phyloP scores from a whole-genome alignment of 2,888 invertebrate species.

The Maniola hyperantus region DNA sequence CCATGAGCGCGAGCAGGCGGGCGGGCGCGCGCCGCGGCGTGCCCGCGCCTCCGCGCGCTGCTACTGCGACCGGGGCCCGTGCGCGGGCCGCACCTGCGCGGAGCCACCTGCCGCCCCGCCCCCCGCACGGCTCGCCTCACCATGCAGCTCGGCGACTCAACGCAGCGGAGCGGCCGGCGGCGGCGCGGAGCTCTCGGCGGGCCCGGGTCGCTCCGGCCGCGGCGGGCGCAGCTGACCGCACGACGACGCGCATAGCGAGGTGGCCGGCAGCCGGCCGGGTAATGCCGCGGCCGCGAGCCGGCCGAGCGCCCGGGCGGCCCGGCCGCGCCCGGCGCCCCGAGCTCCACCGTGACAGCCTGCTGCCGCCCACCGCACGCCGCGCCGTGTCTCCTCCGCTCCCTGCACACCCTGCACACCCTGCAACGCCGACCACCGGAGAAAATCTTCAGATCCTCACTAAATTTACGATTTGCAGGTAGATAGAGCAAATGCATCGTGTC shows the following conservation, averaged over 20 bases:
- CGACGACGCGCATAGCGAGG: constrained; percentile 66
- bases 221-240: constrained; percentile 57
- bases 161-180: constrained; percentile 66
- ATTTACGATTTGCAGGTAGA: constrained; percentile 58
- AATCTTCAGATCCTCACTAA: constrained; percentile 71
- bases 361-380: constrained; percentile 48
- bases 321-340: constrained; percentile 71
- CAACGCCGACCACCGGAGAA: constrained; percentile 56
- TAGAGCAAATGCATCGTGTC: constrained; percentile 26
- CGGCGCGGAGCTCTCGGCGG: constrained; percentile 69
- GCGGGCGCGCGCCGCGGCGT: constrained; percentile 68
- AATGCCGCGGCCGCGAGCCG: constrained; percentile 70
- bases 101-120: constrained; percentile 72
- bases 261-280: constrained; percentile 69
- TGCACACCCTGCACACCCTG: constrained; percentile 42
- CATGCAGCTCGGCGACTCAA: constrained; percentile 70
- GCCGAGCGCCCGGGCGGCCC: constrained; percentile 72
- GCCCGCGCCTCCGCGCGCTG: constrained; percentile 67
- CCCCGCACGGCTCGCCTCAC: constrained; percentile 65
- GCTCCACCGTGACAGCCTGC: constrained; percentile 56
- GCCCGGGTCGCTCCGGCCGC: constrained; percentile 68
- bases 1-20: constrained; percentile 74
- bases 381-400: constrained; percentile 42
- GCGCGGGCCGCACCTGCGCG: constrained; percentile 76
- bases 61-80: constrained; percentile 70